Evolutionary conservation across 2,113 vertebrate species (phyloP).

Genomic region (Sylvietta virens): DNA sequence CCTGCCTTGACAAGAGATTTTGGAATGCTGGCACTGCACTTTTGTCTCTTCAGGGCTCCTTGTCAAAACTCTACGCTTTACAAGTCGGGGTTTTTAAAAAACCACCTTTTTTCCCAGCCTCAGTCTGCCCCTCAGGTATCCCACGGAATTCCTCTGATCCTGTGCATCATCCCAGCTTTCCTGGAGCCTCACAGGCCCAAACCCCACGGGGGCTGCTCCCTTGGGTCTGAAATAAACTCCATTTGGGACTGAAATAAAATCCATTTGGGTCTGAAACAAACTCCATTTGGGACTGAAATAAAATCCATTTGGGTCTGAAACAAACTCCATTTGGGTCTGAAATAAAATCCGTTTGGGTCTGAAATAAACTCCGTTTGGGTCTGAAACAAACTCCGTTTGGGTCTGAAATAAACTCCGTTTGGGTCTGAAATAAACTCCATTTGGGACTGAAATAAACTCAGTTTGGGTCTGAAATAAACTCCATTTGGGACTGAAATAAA

Average conservation of each 20-base stretch:
- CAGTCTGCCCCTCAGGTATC: not conserved
- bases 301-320: not conserved
- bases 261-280: not conserved
- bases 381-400: not conserved
- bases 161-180: not conserved
- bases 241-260: not conserved
- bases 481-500: not conserved
- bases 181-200: not conserved
- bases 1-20: conserved; percentile 4
- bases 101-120: not conserved
- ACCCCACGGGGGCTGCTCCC: fast-evolving
- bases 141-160: not conserved
- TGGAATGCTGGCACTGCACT: not conserved
- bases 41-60: not conserved
- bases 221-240: not conserved
- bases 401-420: not conserved
- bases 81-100: not conserved
- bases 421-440: not conserved
- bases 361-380: no score
- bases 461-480: not conserved
- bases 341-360: not conserved
- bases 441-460: no score
- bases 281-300: not conserved
- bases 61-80: not conserved
- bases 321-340: not conserved